A percentile compares a stretch with the other conserved stretches of the same genome.
phyloP scores from a whole-genome alignment of 2,797 vertebrate species.

The Gallirallus australis region DNA sequence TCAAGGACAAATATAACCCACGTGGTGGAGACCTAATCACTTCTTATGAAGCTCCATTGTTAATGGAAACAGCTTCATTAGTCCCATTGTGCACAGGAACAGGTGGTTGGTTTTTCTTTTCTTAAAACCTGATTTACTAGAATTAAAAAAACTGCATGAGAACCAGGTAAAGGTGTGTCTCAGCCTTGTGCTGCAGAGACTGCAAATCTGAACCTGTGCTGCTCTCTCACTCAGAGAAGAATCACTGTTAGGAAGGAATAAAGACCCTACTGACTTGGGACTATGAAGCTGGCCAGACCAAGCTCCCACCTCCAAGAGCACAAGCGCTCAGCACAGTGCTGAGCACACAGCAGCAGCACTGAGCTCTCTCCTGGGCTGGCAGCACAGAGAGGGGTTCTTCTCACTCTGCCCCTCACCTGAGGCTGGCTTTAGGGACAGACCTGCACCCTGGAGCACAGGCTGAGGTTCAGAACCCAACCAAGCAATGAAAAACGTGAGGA shows the following conservation, averaged over 20 bases:
- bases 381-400: background rate
- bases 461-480: background rate
- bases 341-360: accelerated
- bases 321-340: accelerated
- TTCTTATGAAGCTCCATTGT: background rate
- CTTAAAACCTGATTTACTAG: background rate
- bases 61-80: background rate
- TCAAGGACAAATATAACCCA: background rate
- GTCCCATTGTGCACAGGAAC: background rate
- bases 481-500: accelerated
- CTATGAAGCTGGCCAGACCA: background rate
- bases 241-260: background rate
- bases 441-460: accelerated
- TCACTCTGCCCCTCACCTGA: background rate
- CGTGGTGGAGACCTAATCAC: background rate
- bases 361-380: accelerated
- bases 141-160: background rate
- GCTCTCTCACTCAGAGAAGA: background rate
- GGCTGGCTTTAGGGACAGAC: background rate
- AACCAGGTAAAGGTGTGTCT: background rate
- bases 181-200: background rate
- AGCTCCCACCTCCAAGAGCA: background rate
- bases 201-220: background rate
- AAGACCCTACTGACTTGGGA: background rate
- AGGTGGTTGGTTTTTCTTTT: background rate